Evolutionary conservation across 2,888 invertebrate species (phyloP).

Genomic region (Apamea sordens): DNA sequence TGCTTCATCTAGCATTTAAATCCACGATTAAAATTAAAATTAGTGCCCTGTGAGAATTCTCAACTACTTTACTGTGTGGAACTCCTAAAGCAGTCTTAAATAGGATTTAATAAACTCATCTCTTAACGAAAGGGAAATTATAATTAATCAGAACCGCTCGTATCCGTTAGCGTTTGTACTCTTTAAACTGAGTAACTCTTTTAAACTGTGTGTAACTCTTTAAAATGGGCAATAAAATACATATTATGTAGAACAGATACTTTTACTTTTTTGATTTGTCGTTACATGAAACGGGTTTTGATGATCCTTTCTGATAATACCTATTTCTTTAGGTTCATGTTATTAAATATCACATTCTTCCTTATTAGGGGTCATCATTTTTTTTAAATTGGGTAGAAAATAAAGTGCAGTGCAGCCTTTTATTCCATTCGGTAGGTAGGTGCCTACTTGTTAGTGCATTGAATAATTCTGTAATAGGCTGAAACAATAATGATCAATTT

Average conservation of each 20-base stretch:
- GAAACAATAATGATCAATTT: neutral
- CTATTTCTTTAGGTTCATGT: neutral
- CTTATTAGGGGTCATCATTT: neutral
- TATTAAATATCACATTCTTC: neutral
- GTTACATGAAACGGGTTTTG: conserved; percentile 11
- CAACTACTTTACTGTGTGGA: conserved; percentile 2
- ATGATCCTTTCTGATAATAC: conserved; percentile 13
- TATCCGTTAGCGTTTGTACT: conserved; percentile 41
- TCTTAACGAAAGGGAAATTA: conserved; percentile 42
- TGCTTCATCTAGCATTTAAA: neutral
- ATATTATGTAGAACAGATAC: conserved; percentile 11
- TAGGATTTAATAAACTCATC: conserved; percentile 38
- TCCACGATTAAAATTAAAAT: conserved; percentile 11
- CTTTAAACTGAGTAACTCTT: too few species aligned
- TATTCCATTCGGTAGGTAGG: too few species aligned
- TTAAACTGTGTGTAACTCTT: too few species aligned
- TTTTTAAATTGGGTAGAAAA: neutral
- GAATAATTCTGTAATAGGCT: neutral
- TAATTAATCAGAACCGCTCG: conserved; percentile 35
- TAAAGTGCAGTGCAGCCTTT: neutral
- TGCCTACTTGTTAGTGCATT: neutral
- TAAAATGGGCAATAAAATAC: conserved; percentile 24
- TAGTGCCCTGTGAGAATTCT: neutral
- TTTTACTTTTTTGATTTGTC: conserved; percentile 7
- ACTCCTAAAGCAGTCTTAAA: conserved; percentile 1